A percentile compares a stretch with the other conserved stretches of the same genome.
Conservation (phyloP, 2,113 vertebrate genomes). For the Heterotis niloticus region DNA sequence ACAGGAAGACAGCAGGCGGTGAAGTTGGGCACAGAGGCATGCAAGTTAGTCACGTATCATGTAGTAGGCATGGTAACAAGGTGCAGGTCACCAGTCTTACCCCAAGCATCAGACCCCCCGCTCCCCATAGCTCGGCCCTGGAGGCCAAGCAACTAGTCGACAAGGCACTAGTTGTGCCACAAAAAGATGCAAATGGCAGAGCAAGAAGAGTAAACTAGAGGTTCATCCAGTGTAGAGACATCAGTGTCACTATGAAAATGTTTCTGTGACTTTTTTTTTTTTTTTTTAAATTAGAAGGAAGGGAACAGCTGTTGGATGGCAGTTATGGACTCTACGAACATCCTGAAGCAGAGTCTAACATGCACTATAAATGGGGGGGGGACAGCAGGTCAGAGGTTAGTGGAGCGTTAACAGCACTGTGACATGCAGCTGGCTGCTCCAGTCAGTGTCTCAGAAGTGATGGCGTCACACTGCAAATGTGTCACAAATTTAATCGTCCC, state of each 20-base stretch:
- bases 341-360: conserved; percentile 1
- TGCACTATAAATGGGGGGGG: conserved; percentile 27
- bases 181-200: conserved; percentile 29
- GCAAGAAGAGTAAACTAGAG: conserved; percentile 18
- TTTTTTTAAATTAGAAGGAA: conserved; percentile 33
- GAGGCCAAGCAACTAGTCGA: conserved; percentile 54
- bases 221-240: conserved; percentile 10
- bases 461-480: background rate
- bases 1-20: background rate
- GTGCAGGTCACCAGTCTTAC: conserved; percentile 58
- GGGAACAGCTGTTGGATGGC: conserved; percentile 43
- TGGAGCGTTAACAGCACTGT: background rate
- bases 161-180: conserved; percentile 58
- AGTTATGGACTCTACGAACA: conserved; percentile 18
- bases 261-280: conserved; percentile 21
- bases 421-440: background rate
- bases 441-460: conserved; percentile 3
- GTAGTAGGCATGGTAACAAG: conserved; percentile 29
- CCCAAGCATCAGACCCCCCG: conserved; percentile 14
- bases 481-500: background rate
- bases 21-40: background rate
- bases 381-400: background rate
- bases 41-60: background rate
- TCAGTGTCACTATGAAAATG: conserved; percentile 14
- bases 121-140: conserved; percentile 52